Evolutionary conservation across 2,888 invertebrate genomes (phyloP), one percentile per base, ranked within the genome.

Genomic region (Drosophila recens): DNA sequence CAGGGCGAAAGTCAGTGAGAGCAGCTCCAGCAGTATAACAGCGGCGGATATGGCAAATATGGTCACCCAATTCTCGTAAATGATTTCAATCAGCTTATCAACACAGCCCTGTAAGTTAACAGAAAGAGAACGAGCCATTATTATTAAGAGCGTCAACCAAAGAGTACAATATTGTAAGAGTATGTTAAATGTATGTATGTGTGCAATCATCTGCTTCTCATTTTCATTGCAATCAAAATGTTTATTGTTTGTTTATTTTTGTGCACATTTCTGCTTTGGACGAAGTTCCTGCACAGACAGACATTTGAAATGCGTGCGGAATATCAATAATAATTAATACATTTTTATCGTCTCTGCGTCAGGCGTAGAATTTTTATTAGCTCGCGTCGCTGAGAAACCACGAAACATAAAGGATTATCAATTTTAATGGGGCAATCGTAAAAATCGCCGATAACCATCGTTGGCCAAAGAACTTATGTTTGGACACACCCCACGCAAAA

Each of bases 1-100:
- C 91, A 97, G 93, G 0, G 97, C 95, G 87, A 97, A 95, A 73
- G 96, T 94, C 90, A 97, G 93, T 36, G 96, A 96, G 52, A 97
- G 92, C 49, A 97, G 92, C 93, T 97, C 96, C 75, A 96, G 91
- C 23, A 95, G 93, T 27, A 95, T 95, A 67, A 97, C 94, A 34
- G 94, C 94, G 40, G 96, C 94, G 11, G 95, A 95, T 1, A 96
- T 93, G 10, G 94, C 95, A 54, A 96, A 93, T 53, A 96, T 93
- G 62, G 95, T 93, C 57, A 94, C 93, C 88, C 95, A 94, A 88
- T 96, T 94, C 23, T 94, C 94, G 58, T 94, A 93, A 63, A 96
- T 92, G 38, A 94, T 93, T 13, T 94, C 93, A 64, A 95, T 93
- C 72, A 97, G 92, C 85, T 95, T 94, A 27, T 94, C 94, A 80